Evolutionary conservation across 2,797 vertebrate genomes (phyloP).

Genomic region (Cossypha niveicapilla): DNA sequence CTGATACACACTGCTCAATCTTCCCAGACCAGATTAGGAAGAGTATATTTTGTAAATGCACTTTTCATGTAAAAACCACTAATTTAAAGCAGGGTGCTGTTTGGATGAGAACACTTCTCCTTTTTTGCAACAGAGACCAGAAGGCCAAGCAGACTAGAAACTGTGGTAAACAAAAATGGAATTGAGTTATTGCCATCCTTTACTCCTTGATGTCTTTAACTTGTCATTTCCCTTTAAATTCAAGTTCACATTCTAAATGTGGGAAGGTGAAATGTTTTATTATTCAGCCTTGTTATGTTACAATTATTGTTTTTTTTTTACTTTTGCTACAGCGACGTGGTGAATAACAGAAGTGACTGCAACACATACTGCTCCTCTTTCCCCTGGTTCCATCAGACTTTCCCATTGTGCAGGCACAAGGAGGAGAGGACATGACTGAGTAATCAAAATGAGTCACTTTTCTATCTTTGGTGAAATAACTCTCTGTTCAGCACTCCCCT

Average conservation of each 20-base stretch:
- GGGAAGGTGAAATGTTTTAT: not conserved
- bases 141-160: not conserved
- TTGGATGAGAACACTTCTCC: not conserved
- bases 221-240: not conserved
- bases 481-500: conserved; percentile 50
- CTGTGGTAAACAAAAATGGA: not conserved
- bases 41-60: not conserved
- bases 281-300: not conserved
- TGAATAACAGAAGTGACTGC: conserved; percentile 1
- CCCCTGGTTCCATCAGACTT: conserved; percentile 29
- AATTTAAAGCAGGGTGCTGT: not conserved
- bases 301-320: not conserved
- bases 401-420: conserved; percentile 25
- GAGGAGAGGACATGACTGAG: conserved; percentile 45
- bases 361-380: conserved; percentile 42
- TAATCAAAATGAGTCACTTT: conserved; percentile 63
- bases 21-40: not conserved
- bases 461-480: conserved; percentile 59
- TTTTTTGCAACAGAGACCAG: not conserved
- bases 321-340: not conserved
- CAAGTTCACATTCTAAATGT: not conserved
- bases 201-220: not conserved
- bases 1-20: not conserved
- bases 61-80: not conserved
- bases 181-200: not conserved